Base-by-base conservation (phyloP, 2,113 vertebrate genomes). In the Coptodon bakossiorum region DNA sequence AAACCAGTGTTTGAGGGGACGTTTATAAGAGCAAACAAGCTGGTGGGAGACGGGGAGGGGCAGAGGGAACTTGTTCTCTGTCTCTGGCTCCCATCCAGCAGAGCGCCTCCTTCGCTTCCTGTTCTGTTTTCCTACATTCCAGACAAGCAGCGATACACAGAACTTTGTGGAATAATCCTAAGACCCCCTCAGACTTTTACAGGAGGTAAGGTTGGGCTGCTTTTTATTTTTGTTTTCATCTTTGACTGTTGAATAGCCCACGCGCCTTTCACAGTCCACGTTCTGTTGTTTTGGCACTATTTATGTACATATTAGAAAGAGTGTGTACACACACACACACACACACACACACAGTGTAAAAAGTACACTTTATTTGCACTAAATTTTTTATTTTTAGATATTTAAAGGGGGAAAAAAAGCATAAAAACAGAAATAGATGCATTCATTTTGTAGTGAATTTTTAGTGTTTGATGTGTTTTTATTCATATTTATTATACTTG, bases 71-170 rank as follows among this genome's bases (percentile, higher is more conserved):
- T 29, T 76, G 40, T 45, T 48, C 63, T 68, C 36, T 1, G 2
- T 48, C 14, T 9, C 9, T 87, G 80, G 82, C 19, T 43, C 11
- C 27, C 22, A 40, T 34, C 29, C 82, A 68, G 45, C 13, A 6
- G 54, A 88, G 84, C 91, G 83, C 93, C 93, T 94, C 93, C 93
- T 91, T 34, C 78, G 1, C 82, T 86, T 90, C 83, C 59, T 92
- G 52, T 31, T 10, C 5, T 19, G 24, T 36, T 43, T 79, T 68
- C 1, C 17, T 11, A 56, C 80, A 27, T 9, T 88, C 48, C 40
- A 56, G 5, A 40, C 12, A 71, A 56, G 78, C 36, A 50, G 12
- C 29, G 52, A 19, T 54, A 12, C 9, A 3, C 17, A 29, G 24
- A 76, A 14, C 68, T 48, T 48, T 27, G 24, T 29, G 24, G 71